A percentile compares a stretch with the other conserved stretches of the same genome.
phyloP scores from a whole-genome alignment of 2,113 vertebrate genomes.

The Oryzias woworae region DNA sequence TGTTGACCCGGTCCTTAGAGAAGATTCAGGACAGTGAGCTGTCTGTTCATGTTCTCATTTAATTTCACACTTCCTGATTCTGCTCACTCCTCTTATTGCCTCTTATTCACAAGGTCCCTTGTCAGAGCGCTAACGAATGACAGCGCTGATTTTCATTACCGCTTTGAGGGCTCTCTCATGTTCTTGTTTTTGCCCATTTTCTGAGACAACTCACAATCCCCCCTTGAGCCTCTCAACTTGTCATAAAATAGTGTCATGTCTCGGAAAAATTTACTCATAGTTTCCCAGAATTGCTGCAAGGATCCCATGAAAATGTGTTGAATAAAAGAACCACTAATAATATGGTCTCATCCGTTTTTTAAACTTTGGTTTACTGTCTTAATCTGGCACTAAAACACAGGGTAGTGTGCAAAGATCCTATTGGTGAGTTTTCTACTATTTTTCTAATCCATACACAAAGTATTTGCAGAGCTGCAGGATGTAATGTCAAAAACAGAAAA shows the following conservation, averaged over 20 bases:
- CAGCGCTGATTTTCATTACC: slow-evolving; percentile 61
- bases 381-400: no score
- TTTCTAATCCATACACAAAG: no score
- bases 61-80: slow-evolving; percentile 67
- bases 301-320: no score
- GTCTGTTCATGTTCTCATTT: slow-evolving; percentile 60
- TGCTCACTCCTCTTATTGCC: slow-evolving; percentile 59
- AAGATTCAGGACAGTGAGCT: slow-evolving; percentile 57
- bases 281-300: no score
- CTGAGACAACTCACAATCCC: slow-evolving; percentile 22
- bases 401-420: no score
- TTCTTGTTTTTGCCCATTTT: slow-evolving; percentile 6
- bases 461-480: no score
- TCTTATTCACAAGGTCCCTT: slow-evolving; percentile 51
- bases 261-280: slow-evolving; percentile 25
- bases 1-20: slow-evolving; percentile 55
- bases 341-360: slow-evolving; percentile 1
- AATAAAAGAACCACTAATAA: slow-evolving; percentile 7
- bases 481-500: no score
- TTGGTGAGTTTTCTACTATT: no score
- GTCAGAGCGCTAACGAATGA: slow-evolving; percentile 51
- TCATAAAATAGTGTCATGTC: slow-evolving; percentile 21
- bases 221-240: slow-evolving; percentile 24
- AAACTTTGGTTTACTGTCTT: no score
- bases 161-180: slow-evolving; percentile 49